Conservation (phyloP, 2,888 invertebrate species). For the Diploptera punctata region DNA sequence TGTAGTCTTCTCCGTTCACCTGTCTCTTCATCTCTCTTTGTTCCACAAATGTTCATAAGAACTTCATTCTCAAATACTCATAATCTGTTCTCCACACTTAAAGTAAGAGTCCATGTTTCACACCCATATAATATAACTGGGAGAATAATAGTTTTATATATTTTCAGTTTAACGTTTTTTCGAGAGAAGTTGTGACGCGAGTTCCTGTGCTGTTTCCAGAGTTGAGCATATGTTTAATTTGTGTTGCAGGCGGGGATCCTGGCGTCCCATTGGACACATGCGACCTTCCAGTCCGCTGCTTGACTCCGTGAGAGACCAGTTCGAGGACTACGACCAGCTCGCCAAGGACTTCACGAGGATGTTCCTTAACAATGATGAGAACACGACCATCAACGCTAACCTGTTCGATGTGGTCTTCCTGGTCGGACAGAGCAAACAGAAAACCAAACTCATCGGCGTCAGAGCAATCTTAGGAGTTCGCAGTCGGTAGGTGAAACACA, state of each 20-base stretch:
- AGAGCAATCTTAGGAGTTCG: conserved; percentile 90
- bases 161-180: too few relatives aligned
- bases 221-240: too few relatives aligned
- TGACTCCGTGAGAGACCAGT: conserved; percentile 91
- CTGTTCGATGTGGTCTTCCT: conserved; percentile 91
- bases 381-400: conserved; percentile 77
- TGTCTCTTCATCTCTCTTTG: too few relatives aligned
- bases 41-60: too few relatives aligned
- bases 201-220: background rate
- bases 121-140: too few relatives aligned
- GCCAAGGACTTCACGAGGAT: conserved; percentile 91
- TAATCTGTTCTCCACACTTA: too few relatives aligned
- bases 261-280: conserved; percentile 96
- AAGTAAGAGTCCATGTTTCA: too few relatives aligned
- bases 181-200: too few relatives aligned
- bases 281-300: conserved; percentile 90
- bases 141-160: too few relatives aligned
- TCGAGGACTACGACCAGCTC: conserved; percentile 92
- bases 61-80: too few relatives aligned
- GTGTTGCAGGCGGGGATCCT: conserved; percentile 70
- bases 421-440: conserved; percentile 91
- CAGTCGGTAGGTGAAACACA: conserved; percentile 81
- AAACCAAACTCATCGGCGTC: conserved; percentile 88
- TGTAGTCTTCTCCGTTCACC: too few relatives aligned
- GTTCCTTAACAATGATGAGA: conserved; percentile 84